Evolutionary conservation across 2,888 invertebrate species (phyloP).

Genomic region (Ophion obscuratus): DNA sequence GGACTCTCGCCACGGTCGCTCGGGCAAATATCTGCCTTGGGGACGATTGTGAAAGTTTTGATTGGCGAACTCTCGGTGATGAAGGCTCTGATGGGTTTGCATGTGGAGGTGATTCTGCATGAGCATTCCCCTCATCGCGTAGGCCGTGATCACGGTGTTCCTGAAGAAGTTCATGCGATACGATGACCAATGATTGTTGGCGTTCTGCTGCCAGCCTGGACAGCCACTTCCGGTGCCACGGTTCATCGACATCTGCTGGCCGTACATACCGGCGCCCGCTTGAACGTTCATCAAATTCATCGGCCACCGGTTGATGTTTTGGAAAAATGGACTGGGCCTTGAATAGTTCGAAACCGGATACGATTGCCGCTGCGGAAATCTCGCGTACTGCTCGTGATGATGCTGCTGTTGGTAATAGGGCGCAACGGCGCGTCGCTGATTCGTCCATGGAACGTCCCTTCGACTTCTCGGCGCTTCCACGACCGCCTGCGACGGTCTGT

Average conservation of each 20-base stretch:
- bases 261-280: conserved; percentile 25
- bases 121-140: conserved; percentile 57
- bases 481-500: conserved; percentile 50
- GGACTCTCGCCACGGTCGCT: conserved; percentile 23
- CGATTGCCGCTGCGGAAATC: conserved; percentile 24
- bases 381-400: conserved; percentile 9
- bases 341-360: conserved; percentile 13
- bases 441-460: conserved; percentile 21
- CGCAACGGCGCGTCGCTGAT: conserved; percentile 32
- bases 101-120: conserved; percentile 68
- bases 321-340: background rate
- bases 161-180: conserved; percentile 61
- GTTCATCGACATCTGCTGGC: conserved; percentile 47
- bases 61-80: conserved; percentile 51
- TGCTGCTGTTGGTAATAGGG: conserved; percentile 30
- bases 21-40: conserved; percentile 19
- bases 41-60: conserved; percentile 44
- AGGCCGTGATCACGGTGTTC: conserved; percentile 52
- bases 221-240: background rate
- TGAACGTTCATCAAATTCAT: conserved; percentile 29
- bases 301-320: conserved; percentile 21
- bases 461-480: conserved; percentile 17
- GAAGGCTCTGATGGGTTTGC: conserved; percentile 44
- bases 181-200: conserved; percentile 55
- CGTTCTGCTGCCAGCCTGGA: conserved; percentile 10